Base-by-base conservation (phyloP, 2,113 vertebrate species). In the Orthonyx spaldingii region DNA sequence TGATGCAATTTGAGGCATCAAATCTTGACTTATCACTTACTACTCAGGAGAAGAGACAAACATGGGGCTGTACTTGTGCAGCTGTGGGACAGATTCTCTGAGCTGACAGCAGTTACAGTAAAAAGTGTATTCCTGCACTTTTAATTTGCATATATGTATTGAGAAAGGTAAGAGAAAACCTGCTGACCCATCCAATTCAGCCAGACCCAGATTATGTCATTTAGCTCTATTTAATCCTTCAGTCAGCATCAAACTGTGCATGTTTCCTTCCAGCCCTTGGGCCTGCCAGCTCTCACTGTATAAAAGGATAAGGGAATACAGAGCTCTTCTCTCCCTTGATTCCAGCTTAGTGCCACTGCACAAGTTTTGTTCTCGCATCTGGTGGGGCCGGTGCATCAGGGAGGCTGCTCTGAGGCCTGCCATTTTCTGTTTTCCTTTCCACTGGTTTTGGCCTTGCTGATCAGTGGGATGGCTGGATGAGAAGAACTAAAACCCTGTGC, bases 341-440 rank as follows among this genome's bases (percentile, higher is more conserved):
- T 39, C 57, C 2, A 3, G 18, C 41, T 78, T 16, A 24, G 65
- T 10, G 16, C 65, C 33, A 8, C 18, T 3, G 2, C 50, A 41
- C 32, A 13, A 7, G 10, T 28, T 46, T 21, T 14, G 4, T 10
- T 46, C 56, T 57, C 9, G 1, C 2, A 3, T 3, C 37, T 28
- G 56, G 11, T 24, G 47, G 11, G 41, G 11, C 9, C 0, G 0
- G 5, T 22, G 23, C 26, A 8, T n/a, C 44, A 6, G 19, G 6
- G 0, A 2, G 46, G 50, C 35, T 30, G 22, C 44, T 41, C 39
- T 0, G 1, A 30, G 44, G 50, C 39, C 44, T 55, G 35, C 39
- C 55, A 4, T 55, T 11, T 30, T 24, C 41, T 60, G 20, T 4
- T 42, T 46, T 19, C 56, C 23, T 74, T 55, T 16, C 60, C 28